phyloP scores from a whole-genome alignment of 2,797 vertebrate species.

The Spheniscus humboldti region DNA sequence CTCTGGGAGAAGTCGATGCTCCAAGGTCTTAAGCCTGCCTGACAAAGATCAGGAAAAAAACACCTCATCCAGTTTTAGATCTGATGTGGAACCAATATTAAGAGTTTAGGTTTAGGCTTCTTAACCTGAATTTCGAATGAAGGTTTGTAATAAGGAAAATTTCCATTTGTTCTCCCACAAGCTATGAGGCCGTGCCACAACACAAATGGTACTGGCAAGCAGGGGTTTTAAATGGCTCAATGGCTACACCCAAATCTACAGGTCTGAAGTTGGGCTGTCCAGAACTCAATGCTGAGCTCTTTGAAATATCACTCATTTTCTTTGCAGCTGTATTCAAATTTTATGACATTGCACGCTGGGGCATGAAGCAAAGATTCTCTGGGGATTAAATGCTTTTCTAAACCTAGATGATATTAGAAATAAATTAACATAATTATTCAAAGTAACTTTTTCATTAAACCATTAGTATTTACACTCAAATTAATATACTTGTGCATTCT shows the following conservation, averaged over 20 bases:
- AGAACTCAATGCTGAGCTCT: not conserved
- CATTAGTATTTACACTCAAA: constrained; percentile 8
- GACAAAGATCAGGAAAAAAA: not conserved
- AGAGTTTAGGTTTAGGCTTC: not conserved
- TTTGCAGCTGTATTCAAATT: not conserved
- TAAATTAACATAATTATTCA: not conserved
- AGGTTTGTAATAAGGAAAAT: not conserved
- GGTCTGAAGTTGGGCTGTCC: not conserved
- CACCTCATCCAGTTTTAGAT: not conserved
- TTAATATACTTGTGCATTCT: not conserved
- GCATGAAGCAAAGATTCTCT: not conserved
- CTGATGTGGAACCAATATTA: not conserved
- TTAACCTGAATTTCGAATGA: not conserved
- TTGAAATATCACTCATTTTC: not conserved
- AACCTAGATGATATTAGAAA: not conserved
- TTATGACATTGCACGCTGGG: not conserved
- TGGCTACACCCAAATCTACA: not conserved
- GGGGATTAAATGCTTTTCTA: not conserved
- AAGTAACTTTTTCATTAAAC: not conserved
- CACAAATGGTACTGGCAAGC: not conserved
- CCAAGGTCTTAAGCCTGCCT: not conserved
- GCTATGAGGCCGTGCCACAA: not conserved
- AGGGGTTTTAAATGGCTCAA: not conserved
- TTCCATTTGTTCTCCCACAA: not conserved
- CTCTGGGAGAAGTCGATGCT: not conserved